Conservation (phyloP, 2,888 invertebrate genomes). For the Tipula helvola region DNA sequence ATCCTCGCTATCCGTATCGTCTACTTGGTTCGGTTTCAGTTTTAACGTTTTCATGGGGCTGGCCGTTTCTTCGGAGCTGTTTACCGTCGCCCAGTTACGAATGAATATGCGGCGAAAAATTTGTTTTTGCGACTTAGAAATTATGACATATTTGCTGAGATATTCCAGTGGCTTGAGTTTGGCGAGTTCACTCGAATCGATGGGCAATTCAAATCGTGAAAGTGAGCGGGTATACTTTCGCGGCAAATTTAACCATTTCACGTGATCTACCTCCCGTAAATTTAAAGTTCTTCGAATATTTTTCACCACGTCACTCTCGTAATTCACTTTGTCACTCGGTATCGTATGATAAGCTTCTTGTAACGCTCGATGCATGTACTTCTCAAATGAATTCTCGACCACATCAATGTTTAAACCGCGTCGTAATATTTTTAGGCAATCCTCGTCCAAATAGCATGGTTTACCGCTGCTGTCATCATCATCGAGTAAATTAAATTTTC, state of each 20-base stretch:
- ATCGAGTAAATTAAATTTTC: constrained; percentile 12
- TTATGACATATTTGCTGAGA: constrained; percentile 49
- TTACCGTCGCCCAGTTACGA: neutral
- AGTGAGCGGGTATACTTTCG: constrained; percentile 62
- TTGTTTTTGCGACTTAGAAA: constrained; percentile 42
- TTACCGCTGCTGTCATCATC: constrained; percentile 16
- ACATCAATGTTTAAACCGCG: constrained; percentile 30
- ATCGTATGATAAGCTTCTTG: constrained; percentile 31
- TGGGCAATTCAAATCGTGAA: constrained; percentile 62
- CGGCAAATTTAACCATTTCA: constrained; percentile 53
- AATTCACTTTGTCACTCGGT: constrained; percentile 18
- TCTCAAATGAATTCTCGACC: constrained; percentile 33
- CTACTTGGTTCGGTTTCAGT: constrained; percentile 22
- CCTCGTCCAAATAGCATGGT: constrained; percentile 29
- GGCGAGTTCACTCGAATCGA: constrained; percentile 45
- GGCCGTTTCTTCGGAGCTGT: neutral
- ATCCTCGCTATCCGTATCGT: constrained; percentile 22
- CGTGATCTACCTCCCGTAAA: constrained; percentile 39
- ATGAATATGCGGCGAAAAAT: constrained; percentile 32
- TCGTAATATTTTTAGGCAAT: constrained; percentile 31
- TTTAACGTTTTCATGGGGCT: constrained; percentile 17
- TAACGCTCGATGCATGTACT: constrained; percentile 29
- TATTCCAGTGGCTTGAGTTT: constrained; percentile 59
- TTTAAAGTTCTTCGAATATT: constrained; percentile 32
- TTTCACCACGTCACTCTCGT: constrained; percentile 13